Evolutionary conservation across 2,797 vertebrate species (phyloP).

Genomic region (Aselliscus stoliczkanus): DNA sequence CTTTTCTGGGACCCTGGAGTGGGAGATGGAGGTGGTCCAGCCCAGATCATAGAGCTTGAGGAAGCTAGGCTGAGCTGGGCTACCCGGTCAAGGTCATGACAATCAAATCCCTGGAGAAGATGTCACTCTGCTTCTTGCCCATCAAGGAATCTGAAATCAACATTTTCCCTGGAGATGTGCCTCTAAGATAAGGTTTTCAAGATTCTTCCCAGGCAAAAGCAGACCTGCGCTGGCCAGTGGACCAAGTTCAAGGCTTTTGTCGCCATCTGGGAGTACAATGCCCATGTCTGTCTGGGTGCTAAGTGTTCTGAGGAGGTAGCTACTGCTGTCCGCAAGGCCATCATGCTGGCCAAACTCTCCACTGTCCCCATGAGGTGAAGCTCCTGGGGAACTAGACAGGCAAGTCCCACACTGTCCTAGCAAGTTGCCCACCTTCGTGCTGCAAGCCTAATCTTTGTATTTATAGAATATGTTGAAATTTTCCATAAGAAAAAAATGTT

Average conservation of each 20-base stretch:
- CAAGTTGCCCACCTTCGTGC: background rate
- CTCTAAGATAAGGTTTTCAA: background rate
- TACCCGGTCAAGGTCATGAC: background rate
- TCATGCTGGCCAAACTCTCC: background rate
- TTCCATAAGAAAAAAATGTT: background rate
- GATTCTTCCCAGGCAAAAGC: background rate
- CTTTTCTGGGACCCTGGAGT: background rate
- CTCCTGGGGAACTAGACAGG: background rate
- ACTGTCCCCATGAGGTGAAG: accelerated
- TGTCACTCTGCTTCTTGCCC: background rate
- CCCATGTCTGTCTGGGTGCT: background rate
- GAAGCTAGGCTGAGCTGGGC: background rate
- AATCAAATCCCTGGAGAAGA: background rate
- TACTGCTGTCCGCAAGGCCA: background rate
- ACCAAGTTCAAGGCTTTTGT: background rate
- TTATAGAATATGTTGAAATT: background rate
- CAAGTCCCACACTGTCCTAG: background rate
- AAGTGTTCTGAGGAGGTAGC: background rate
- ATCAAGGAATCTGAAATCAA: background rate
- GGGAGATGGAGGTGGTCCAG: background rate
- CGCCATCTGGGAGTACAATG: background rate
- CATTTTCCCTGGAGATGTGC: background rate
- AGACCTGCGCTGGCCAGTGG: background rate
- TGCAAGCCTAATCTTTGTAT: background rate
- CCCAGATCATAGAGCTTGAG: accelerated